Conservation (phyloP, 2,797 vertebrate genomes). For the Decapterus maruadsi region DNA sequence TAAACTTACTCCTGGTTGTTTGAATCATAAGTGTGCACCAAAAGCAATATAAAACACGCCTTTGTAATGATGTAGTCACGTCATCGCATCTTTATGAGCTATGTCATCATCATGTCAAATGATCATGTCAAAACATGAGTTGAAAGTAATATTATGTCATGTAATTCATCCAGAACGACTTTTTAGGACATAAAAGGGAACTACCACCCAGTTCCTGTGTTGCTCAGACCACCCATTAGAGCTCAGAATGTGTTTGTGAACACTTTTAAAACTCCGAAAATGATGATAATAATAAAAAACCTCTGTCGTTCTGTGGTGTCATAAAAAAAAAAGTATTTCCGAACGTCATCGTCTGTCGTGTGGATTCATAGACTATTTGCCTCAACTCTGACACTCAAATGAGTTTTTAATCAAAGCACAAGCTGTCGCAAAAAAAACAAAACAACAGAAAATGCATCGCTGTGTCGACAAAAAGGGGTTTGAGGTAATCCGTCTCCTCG, state of each 20-base stretch:
- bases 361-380: slow-evolving; percentile 15
- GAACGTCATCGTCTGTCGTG: neutral
- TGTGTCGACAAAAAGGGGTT: neutral
- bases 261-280: slow-evolving; percentile 9
- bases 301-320: neutral
- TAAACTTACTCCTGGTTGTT: slow-evolving; percentile 13
- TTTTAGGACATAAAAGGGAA: neutral
- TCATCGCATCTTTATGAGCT: neutral
- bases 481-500: neutral
- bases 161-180: slow-evolving; percentile 1
- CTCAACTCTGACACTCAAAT: slow-evolving; percentile 12
- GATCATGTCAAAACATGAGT: neutral
- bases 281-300: neutral
- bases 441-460: neutral
- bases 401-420: neutral
- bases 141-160: neutral
- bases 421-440: slow-evolving; percentile 5
- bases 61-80: neutral
- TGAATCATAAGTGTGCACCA: neutral
- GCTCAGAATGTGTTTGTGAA: neutral
- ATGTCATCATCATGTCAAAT: slow-evolving; percentile 6
- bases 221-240: slow-evolving; percentile 10
- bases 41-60: neutral
- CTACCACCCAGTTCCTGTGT: neutral
- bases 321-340: neutral